These are phyloP conservation scores for Hemibagrus guttatus DNA, from an alignment of 2,797 vertebrate genomes.

Conservation along the genomic window DNA sequence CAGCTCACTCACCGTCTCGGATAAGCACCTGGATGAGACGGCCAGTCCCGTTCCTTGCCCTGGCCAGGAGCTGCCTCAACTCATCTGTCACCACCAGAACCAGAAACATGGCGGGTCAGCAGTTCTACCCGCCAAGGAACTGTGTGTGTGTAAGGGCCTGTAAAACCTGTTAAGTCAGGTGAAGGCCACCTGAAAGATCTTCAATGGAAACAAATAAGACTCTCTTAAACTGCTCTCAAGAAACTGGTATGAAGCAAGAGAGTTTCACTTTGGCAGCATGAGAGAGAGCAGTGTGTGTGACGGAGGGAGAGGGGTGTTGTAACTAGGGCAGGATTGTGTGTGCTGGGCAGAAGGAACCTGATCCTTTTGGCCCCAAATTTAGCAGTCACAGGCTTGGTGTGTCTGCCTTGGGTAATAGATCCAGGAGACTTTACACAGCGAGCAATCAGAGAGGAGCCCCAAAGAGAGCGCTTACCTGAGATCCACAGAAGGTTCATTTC, in stretches of 20 bases:
- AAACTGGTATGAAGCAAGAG: constrained; percentile 29
- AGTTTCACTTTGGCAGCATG: constrained; percentile 35
- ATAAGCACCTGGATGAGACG: constrained; percentile 97
- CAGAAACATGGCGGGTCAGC: constrained; percentile 87
- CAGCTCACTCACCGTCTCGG: constrained; percentile 88
- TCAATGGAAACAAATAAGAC: constrained; percentile 15
- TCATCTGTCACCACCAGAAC: constrained; percentile 93
- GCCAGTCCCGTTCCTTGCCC: constrained; percentile 87
- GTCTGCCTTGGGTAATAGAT: constrained; percentile 61
- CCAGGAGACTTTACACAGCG: constrained; percentile 37
- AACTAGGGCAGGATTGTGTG: constrained; percentile 78
- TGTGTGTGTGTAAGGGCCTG: constrained; percentile 16
- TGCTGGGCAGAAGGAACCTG: constrained; percentile 72
- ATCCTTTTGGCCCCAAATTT: constrained; percentile 77
- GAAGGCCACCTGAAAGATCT: constrained; percentile 28
- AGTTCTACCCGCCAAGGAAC: constrained; percentile 46
- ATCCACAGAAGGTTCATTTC: constrained; percentile 2
- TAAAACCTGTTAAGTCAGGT: not conserved
- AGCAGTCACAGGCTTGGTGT: constrained; percentile 66
- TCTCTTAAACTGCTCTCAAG: not conserved
- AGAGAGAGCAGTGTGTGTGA: constrained; percentile 38
- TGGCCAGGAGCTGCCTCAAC: constrained; percentile 92
- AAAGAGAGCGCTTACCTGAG: constrained; percentile 48
- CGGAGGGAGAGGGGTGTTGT: constrained; percentile 55
- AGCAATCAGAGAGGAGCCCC: constrained; percentile 44